Evolutionary conservation across 2,888 invertebrate species (phyloP), one percentile per base, ranked within the genome.

Genomic region (Euproctis similis): DNA sequence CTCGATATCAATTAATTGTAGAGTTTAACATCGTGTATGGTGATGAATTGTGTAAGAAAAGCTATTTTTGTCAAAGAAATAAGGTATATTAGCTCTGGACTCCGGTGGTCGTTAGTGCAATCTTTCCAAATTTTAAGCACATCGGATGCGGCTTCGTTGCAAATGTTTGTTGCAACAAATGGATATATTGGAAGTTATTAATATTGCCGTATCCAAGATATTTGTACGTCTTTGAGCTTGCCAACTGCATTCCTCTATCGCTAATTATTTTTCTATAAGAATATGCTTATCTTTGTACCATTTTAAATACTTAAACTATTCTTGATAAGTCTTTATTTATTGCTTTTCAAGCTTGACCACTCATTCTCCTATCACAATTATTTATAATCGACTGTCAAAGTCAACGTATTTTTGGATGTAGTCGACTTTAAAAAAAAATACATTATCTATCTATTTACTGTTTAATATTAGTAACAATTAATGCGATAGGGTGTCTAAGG

Each of bases 41-140:
- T 53, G 58, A 60, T 57, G 59, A 64, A 43, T 69, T 64, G 59
- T 4, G 62, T 71, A 73, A 76, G 71, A 67, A 59, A 76, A 64
- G 75, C 69, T 84, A 84, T 82, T 84, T 84, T 84, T 84, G 74
- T 73, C 80, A 82, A 72, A 60, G 65, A 66, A 59, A 59, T 63
- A 73, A 70, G 60, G 61, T 68, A 61, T n/a, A 61, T 60, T 63
- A 63, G 70, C 74, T 75, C 66, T 66, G 71, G 59, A 57, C 55
- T 58, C 72, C 80, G 82, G 81, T 77, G 81, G 80, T 76, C 77
- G 62, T 14, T 14, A 50, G 51, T 59, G 53, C 46, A 64, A 54
- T 38, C 35, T 42, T 51, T 36, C 46, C 38, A 26, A 42, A 40
- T 39, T 31, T 24, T 35, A 28, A 27, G 30, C 42, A 33, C 12